Base-by-base conservation (phyloP, 2,797 vertebrate genomes). In the Malacoctenus gilli region DNA sequence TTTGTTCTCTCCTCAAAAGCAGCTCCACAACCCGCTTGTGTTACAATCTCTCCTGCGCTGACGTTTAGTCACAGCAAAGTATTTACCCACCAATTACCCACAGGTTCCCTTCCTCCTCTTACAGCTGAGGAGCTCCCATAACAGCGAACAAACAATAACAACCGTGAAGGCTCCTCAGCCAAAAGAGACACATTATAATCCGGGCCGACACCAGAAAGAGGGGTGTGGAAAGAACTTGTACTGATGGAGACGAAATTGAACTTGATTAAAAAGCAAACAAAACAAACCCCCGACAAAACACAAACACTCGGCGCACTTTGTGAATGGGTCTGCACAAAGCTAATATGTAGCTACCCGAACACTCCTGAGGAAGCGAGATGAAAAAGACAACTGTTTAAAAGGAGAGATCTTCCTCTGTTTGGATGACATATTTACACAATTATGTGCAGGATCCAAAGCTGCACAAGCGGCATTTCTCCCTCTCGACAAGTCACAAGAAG, bases 371-470 rank as follows among this genome's bases (percentile, higher is more conserved):
- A 80, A 70, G 65, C 13, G 36, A 82, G 85, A 87, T 85, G 82
- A 88, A 88, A 83, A 86, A 82, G 78, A 82, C 69, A 61, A 80
- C 40, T 56, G 59, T 84, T 89, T 89, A 85, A 88, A 84, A 76
- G 72, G 75, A 85, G 68, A 79, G 73, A 72, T 79, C 76, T 61
- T 78, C 62, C 58, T 75, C 75, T 80, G 81, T 85, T 87, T 85
- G 71, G 66, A 71, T 91, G 90, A 91, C 89, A 90, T 89, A 89
- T 92, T 87, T 85, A 80, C 87, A 89, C 89, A 85, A 87, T 89
- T 89, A 87, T 85, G 70, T 83, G 78, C 47, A 65, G 68, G 71
- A 85, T 82, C 50, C 80, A 69, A 85, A 82, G 69, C 73, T 58
- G 56, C 22, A 71, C 72, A 70, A 70, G 52, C 57, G 4, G 59